Base-by-base conservation (phyloP, 2,113 vertebrate genomes). In the Grantiella picta region DNA sequence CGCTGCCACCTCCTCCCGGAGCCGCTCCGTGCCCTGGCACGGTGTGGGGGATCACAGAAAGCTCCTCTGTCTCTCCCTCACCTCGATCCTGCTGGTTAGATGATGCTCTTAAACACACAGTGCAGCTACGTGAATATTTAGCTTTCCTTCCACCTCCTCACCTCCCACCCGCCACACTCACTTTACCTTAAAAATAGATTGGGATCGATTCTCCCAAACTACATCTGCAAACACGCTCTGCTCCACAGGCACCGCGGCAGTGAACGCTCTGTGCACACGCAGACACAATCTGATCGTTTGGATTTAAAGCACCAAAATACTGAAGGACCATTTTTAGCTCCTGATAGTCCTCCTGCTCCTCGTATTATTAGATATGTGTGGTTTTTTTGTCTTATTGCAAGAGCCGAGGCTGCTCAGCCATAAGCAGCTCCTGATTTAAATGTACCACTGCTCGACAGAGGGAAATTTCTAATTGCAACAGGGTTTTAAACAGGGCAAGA, bases 141-240 rank as follows among this genome's bases (percentile, higher is more conserved):
- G 95, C 91, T 94, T 93, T 36, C 87, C 94, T 86, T 92, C 97
- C 94, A 92, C 94, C 96, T 96, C 97, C 95, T 95, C 96, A 35
- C 94, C 97, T 92, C 94, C 96, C 75, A 96, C 96, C 92, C 92
- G 50, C 95, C 92, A 66, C 94, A 75, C 96, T 91, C 95, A 92
- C 87, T 91, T 73, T 4, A 61, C 93, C 95, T 93, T 89, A 95
- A 94, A 96, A 97, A 97, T 95, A 95, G 94, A 94, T 60, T 1
- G 84, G 92, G 89, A 96, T 88, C 79, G 52, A 89, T 93, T 82
- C 81, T 96, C 69, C 82, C 38, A 12, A 92, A 96, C 82, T 89
- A 86, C 81, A 94, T 68, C 95, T 95, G 95, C 94, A 81, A 82
- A 89, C 94, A 76, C 53, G 3, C 78, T 63, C 75, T 9, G 83